A percentile compares a stretch with the other conserved stretches of the same genome.
Conservation (phyloP, 2,113 vertebrate genomes). For the Speoplatyrhinus poulsoni region DNA sequence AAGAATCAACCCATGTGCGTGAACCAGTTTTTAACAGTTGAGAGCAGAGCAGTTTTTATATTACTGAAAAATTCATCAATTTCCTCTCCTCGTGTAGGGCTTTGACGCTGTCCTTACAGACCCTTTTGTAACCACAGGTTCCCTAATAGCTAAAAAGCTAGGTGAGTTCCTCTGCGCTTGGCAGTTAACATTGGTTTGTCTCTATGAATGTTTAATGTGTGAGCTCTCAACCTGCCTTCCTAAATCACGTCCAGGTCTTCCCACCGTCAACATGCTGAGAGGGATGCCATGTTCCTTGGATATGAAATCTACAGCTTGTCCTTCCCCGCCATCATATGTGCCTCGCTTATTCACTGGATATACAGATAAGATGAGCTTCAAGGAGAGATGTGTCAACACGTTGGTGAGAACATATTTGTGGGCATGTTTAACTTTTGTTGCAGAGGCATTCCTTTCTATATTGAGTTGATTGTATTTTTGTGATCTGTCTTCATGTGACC, state of each 20-base stretch:
- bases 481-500: too few relatives aligned
- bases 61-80: too few relatives aligned
- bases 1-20: too few relatives aligned
- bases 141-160: conserved; percentile 60
- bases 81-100: conserved; percentile 37
- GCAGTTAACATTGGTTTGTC: not conserved
- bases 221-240: not conserved
- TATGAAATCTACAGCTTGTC: conserved; percentile 58
- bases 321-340: conserved; percentile 74
- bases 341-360: conserved; percentile 75
- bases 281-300: conserved; percentile 70
- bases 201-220: not conserved
- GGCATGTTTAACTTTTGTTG: not conserved
- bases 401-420: conserved; percentile 47
- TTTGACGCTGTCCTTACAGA: conserved; percentile 75
- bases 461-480: too few relatives aligned
- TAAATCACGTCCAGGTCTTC: conserved; percentile 48
- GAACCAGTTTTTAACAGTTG: too few relatives aligned
- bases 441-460: not conserved
- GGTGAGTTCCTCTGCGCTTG: conserved; percentile 30
- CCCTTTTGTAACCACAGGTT: conserved; percentile 54
- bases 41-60: too few relatives aligned
- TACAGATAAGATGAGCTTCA: conserved; percentile 82
- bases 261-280: conserved; percentile 68
- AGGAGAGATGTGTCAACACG: conserved; percentile 76